phyloP scores from a whole-genome alignment of 1,140 invertebrate species.

The Wiebesia pumilae region DNA sequence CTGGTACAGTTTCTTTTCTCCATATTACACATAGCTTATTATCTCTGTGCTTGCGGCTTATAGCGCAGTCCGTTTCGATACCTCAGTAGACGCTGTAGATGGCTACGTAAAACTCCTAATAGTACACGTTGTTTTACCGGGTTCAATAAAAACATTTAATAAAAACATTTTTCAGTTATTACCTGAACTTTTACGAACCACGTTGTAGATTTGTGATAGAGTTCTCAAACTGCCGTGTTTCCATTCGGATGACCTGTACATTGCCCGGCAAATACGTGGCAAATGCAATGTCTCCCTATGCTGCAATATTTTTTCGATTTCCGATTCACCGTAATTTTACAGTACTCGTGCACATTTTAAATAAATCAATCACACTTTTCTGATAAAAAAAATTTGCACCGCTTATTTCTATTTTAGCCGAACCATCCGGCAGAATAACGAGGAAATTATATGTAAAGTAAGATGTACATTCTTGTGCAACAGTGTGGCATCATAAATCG shows the following conservation, averaged over 20 bases:
- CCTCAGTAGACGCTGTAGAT: background rate
- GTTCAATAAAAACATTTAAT: too few relatives aligned
- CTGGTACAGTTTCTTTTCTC: slow-evolving; percentile 77
- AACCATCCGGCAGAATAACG: background rate
- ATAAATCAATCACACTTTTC: background rate
- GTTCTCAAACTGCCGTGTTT: background rate
- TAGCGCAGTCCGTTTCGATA: background rate
- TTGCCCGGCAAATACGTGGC: background rate
- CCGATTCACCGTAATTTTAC: background rate
- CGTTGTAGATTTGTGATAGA: background rate
- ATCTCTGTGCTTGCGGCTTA: background rate
- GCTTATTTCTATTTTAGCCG: background rate
- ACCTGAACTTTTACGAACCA: background rate
- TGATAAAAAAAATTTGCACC: background rate
- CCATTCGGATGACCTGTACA: background rate
- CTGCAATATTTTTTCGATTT: background rate
- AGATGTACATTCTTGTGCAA: background rate
- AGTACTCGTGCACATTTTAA: background rate
- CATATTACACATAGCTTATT: background rate
- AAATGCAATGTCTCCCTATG: background rate
- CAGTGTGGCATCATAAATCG: background rate
- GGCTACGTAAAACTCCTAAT: background rate
- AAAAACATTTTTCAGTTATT: too few relatives aligned
- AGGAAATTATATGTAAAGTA: background rate
- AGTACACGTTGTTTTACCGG: background rate